Evolutionary conservation across 1,140 invertebrate genomes (phyloP), one percentile per base, ranked within the genome.

Genomic region (Varroa destructor): DNA sequence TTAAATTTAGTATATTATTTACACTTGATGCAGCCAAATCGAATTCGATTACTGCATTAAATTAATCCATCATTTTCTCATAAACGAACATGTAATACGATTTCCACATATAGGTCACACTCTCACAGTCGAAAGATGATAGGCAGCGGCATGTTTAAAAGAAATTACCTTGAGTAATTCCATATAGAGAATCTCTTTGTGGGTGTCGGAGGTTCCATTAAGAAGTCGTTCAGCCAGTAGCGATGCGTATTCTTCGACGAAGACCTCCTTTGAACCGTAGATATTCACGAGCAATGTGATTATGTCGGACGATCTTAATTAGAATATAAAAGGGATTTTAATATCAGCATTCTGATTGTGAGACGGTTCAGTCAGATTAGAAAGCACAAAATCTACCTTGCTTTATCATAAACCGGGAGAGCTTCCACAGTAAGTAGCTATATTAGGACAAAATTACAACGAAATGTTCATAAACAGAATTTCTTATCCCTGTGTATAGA

Each of bases 271-370:
- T 76, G 93, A 97, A 1, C 96, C 97, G 80, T 99, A 99, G 71
- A 99, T 93, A 78, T 93, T 96, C 0, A 99, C 93, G 10, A 99
- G 82, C 88, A 97, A 97, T 56, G 93, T 94, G 76, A 99, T 97
- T 71, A 99, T 95, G 79, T 99, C 96, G 46, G 89, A 90, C 43
- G 88, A 77, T 51, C 74, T 73, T 6, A 74, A 74, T 64, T 75
- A 73, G 36, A 71, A 57, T 42, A 43, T 14, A 6, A 43, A 55
- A 6, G 14, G 8, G 46, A 51, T 75, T 56, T 74, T 25, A 25
- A 25, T 25, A 25, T 25, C 25, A 25, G 25, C 25, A 72, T 25
- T 25, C 25, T 25, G 25, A 12, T 12, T 56, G 12, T 56, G n/a
- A 12, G n/a, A 25, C 25, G 25, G 25, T 36, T 67, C 36, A 67